phyloP scores from a whole-genome alignment of 2,888 invertebrate genomes.

The Unio pictorum region DNA sequence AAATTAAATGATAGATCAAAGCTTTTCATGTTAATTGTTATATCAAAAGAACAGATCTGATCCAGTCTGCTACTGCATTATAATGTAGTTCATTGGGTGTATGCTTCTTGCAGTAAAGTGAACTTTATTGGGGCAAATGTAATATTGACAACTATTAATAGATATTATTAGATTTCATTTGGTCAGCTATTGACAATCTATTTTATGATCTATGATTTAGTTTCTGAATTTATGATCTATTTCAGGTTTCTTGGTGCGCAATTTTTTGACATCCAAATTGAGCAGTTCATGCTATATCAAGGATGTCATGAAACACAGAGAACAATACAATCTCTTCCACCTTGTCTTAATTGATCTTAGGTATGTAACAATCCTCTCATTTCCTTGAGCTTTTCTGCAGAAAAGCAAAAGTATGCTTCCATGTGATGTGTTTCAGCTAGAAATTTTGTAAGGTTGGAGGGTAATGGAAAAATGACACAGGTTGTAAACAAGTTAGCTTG shows the following conservation, averaged over 20 bases:
- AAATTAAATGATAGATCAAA: too few species aligned
- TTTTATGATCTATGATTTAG: slow-evolving; percentile 1
- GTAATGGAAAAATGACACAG: too few species aligned
- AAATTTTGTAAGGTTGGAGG: too few species aligned
- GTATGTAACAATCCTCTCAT: slow-evolving; percentile 14
- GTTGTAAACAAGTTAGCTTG: too few species aligned
- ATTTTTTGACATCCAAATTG: slow-evolving; percentile 26
- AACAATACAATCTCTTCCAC: slow-evolving; percentile 42
- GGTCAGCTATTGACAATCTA: background rate
- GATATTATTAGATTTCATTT: background rate
- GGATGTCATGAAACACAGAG: slow-evolving; percentile 8
- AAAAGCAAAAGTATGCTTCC: too few species aligned
- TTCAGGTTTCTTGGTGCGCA: slow-evolving; percentile 38
- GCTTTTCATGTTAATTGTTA: too few species aligned
- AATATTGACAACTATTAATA: background rate
- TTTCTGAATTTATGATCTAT: slow-evolving; percentile 1
- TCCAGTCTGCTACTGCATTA: too few species aligned
- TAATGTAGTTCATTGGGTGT: background rate
- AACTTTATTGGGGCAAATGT: background rate
- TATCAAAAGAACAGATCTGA: too few species aligned
- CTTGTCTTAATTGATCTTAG: slow-evolving; percentile 35
- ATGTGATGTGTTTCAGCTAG: too few species aligned
- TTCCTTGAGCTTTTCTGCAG: too few species aligned
- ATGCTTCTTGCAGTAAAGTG: background rate
- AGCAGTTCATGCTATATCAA: slow-evolving; percentile 22